A percentile compares a stretch with the other conserved stretches of the same genome.
These are phyloP conservation scores for Scaptomyza cyrtandrae DNA, from an alignment of 2,888 invertebrate species.

Conservation along the genomic window DNA sequence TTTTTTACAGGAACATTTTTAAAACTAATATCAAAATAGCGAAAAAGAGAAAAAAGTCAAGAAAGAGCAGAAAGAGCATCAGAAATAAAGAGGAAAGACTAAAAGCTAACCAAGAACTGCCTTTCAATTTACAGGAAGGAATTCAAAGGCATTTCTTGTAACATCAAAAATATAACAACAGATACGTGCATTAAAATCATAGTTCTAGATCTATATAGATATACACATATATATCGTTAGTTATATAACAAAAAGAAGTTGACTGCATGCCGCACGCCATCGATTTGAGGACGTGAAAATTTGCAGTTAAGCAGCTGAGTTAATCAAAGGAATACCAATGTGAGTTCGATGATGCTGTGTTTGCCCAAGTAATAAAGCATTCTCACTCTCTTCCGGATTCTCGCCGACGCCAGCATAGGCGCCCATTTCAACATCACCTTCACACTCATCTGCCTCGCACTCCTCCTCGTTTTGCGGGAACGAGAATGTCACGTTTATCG, in stretches of 20 bases:
- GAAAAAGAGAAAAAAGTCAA: conserved; percentile 18
- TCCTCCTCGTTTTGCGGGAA: conserved; percentile 92
- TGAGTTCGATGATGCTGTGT: conserved; percentile 85
- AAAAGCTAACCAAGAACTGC: conserved; percentile 19
- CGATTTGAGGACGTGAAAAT: conserved; percentile 15
- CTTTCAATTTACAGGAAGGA: background rate
- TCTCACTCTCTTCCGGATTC: conserved; percentile 85
- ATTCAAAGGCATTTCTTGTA: conserved; percentile 10
- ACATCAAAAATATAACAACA: conserved; percentile 26
- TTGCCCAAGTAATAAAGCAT: conserved; percentile 85
- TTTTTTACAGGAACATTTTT: conserved; percentile 18
- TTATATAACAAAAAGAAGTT: conserved; percentile 71
- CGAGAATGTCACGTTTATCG: conserved; percentile 95
- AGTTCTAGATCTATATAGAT: conserved; percentile 21
- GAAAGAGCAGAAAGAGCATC: conserved; percentile 24
- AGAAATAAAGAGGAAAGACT: conserved; percentile 39
- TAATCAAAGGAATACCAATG: conserved; percentile 85
- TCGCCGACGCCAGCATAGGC: conserved; percentile 82
- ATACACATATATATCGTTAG: conserved; percentile 50
- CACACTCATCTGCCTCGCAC: conserved; percentile 84
- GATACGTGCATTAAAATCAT: conserved; percentile 50
- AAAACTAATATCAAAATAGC: background rate
- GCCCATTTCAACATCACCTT: conserved; percentile 82
- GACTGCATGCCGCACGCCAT: conserved; percentile 47
- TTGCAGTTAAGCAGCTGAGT: conserved; percentile 72